A percentile compares a stretch with the other conserved stretches of the same genome.
These are phyloP conservation scores for Diorhabda sublineata DNA, from an alignment of 1,140 invertebrate species.

Conservation along the genomic window DNA sequence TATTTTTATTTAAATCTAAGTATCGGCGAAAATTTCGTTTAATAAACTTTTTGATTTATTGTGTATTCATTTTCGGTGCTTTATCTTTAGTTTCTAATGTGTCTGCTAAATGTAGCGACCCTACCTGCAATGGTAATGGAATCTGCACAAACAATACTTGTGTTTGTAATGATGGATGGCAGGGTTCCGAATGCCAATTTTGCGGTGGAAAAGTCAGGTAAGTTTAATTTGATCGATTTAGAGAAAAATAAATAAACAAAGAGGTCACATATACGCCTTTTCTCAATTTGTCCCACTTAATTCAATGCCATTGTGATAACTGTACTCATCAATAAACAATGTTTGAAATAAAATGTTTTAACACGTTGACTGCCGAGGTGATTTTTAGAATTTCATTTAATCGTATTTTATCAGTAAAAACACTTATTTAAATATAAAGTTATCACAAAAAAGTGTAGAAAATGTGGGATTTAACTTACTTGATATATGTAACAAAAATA, in stretches of 20 bases:
- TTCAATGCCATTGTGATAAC: background rate
- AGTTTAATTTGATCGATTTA: constrained; percentile 33
- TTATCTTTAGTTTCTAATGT: constrained; percentile 42
- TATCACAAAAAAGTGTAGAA: too few relatives aligned
- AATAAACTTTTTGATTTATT: constrained; percentile 51
- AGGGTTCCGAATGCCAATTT: constrained; percentile 80
- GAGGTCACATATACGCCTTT: too few relatives aligned
- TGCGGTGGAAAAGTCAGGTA: constrained; percentile 90
- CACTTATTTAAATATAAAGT: too few relatives aligned
- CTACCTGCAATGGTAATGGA: constrained; percentile 64
- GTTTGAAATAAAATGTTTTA: too few relatives aligned
- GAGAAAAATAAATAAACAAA: too few relatives aligned
- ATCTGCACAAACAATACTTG: constrained; percentile 80
- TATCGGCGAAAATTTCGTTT: constrained; percentile 68
- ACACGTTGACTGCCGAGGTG: too few relatives aligned
- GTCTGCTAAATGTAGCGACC: constrained; percentile 52
- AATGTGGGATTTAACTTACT: too few relatives aligned
- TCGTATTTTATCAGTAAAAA: too few relatives aligned
- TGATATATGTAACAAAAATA: too few relatives aligned
- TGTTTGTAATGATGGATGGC: constrained; percentile 85
- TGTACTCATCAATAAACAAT: background rate
- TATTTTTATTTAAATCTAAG: constrained; percentile 79
- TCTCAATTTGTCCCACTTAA: background rate
- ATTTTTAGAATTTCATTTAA: too few relatives aligned
- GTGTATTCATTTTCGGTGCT: constrained; percentile 45